A percentile compares a stretch with the other conserved stretches of the same genome.
phyloP scores from a whole-genome alignment of 2,888 invertebrate species.

The Ichneumoninae sp. region DNA sequence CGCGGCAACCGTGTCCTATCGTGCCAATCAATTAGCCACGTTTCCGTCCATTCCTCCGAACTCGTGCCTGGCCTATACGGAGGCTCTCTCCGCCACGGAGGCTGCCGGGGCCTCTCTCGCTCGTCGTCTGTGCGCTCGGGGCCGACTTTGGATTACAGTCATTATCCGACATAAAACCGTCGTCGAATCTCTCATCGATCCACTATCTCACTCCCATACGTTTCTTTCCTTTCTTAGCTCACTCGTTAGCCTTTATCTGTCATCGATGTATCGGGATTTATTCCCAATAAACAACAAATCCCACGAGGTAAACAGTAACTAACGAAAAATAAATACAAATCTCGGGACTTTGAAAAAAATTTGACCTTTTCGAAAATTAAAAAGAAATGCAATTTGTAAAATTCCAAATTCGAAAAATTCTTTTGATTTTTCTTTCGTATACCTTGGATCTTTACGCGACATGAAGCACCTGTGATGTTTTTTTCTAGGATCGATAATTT shows the following conservation, averaged over 20 bases:
- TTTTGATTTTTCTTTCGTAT: too few relatives aligned
- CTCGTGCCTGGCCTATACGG: conserved; percentile 51
- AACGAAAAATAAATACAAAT: neutral
- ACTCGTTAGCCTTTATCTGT: conserved; percentile 15
- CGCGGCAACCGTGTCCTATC: conserved; percentile 60
- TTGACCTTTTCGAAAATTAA: neutral
- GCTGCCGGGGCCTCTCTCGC: conserved; percentile 25
- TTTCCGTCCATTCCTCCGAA: conserved; percentile 63
- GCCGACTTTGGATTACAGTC: conserved; percentile 67
- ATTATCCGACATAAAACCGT: conserved; percentile 70
- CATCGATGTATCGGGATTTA: conserved; percentile 1
- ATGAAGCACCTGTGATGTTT: too few relatives aligned
- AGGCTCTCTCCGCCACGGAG: conserved; percentile 19
- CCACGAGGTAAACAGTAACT: neutral
- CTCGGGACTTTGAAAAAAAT: neutral
- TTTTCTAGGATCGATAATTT: too few relatives aligned
- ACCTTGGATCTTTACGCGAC: too few relatives aligned
- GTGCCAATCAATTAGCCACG: conserved; percentile 67
- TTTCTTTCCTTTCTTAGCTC: conserved; percentile 11
- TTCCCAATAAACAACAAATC: conserved; percentile 15
- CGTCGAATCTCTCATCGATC: conserved; percentile 67
- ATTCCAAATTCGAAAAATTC: neutral
- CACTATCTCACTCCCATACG: conserved; percentile 44
- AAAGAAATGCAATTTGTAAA: neutral
- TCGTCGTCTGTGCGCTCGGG: conserved; percentile 49